Percentiles rank a stretch among this genome's conserved stretches.
These are phyloP conservation scores for Subacronicta megacephala DNA, from an alignment of 2,888 invertebrate genomes.

Conservation along the genomic window DNA sequence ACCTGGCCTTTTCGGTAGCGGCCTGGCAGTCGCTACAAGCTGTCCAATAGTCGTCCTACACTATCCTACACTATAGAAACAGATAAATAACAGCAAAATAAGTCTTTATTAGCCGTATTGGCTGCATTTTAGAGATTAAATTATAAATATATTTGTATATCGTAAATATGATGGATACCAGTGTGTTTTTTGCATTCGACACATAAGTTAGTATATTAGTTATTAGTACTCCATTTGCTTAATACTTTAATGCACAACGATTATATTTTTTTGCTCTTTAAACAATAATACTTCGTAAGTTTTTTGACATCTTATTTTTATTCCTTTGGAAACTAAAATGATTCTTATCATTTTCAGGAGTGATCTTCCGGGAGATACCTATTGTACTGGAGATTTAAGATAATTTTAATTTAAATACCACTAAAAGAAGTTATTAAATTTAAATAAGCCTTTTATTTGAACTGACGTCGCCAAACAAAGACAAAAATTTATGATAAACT, in stretches of 20 bases:
- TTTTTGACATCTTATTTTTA: constrained; percentile 10
- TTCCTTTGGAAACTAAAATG: not conserved
- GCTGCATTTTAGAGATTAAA: too few species aligned
- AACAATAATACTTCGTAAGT: constrained; percentile 3
- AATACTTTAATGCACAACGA: not conserved
- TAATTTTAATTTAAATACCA: not conserved
- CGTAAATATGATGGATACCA: too few species aligned
- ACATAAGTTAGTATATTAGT: too few species aligned
- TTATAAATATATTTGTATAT: too few species aligned
- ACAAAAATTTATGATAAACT: not conserved
- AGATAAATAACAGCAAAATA: too few species aligned
- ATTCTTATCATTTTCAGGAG: not conserved
- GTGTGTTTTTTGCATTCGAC: too few species aligned
- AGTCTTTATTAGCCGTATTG: too few species aligned
- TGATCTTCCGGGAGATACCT: not conserved
- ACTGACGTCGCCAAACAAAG: constrained; percentile 7
- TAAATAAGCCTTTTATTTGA: constrained; percentile 1
- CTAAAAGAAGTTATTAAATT: constrained; percentile 7
- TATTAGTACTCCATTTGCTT: constrained; percentile 11
- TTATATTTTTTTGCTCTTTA: not conserved
- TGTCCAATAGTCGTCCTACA: too few species aligned
- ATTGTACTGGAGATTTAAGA: not conserved
- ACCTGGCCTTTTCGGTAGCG: too few species aligned
- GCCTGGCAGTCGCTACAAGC: too few species aligned
- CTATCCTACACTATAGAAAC: too few species aligned